Evolutionary conservation across 2,113 vertebrate genomes (phyloP), one percentile per base, ranked within the genome.

Genomic region (Menura novaehollandiae): DNA sequence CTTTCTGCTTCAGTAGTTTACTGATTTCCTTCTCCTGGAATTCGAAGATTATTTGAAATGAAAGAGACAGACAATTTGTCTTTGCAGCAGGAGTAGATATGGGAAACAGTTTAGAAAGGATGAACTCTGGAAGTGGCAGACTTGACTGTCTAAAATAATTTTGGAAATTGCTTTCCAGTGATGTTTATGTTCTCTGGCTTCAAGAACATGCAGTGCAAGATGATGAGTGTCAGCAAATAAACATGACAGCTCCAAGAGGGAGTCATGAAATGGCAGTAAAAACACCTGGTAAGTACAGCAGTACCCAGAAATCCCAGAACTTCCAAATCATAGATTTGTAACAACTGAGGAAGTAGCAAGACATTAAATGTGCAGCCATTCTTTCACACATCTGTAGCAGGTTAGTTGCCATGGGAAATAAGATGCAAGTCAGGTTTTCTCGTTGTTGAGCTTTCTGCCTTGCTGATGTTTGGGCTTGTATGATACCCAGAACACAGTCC

Each of bases 201-300:
- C 74, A 93, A 80, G 76, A 95, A 64, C 52, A 91, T 71, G 83
- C 30, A 86, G 56, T 33, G 21, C 12, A 15, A 77, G 64, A 95
- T 89, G 84, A 91, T 66, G 67, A 95, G 83, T 81, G 89, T 85
- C 64, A 77, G 87, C 33, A 92, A 95, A 96, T 81, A 96, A 96
- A 84, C 35, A 69, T 35, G 86, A 92, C 52, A 88, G 11, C 69
- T 97, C 78, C 95, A 93, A 92, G 84, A 89, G 22, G 37, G 41
- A 97, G 66, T 56, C 63, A 55, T 51, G 82, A 93, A 96, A 88
- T 43, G 41, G 66, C 55, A 87, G 33, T 73, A 91, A 89, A 94
- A 95, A 33, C 46, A 90, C 55, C 58, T 89, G 85, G 51, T 58
- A 82, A 89, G 71, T 88, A 85, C 44, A 88, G 71, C 59, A 80